A percentile compares a stretch with the other conserved stretches of the same genome.
Conservation (phyloP, 2,888 invertebrate species). For the Emesis russula region DNA sequence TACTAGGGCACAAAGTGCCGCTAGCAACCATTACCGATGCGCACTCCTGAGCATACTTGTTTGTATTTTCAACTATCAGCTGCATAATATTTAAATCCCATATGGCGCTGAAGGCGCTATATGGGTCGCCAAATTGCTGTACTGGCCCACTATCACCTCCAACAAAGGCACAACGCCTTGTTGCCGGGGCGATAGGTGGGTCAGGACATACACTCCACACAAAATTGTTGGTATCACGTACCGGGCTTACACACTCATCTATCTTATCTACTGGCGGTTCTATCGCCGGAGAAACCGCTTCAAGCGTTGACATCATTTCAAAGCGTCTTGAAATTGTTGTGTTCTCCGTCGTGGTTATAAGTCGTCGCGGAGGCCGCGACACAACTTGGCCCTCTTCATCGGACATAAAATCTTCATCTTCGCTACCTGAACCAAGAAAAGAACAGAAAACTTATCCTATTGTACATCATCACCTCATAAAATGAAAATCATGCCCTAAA, state of each 20-base stretch:
- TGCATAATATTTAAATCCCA: conserved; percentile 88
- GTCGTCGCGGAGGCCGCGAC: not conserved
- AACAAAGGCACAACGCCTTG: conserved; percentile 1
- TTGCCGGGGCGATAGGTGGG: conserved; percentile 1
- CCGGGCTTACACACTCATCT: conserved; percentile 1
- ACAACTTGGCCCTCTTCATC: not conserved
- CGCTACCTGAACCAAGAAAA: not conserved
- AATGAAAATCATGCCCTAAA: not conserved
- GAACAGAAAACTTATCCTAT: not conserved
- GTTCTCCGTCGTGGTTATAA: conserved; percentile 1
- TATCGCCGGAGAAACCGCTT: not conserved
- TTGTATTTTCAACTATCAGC: conserved; percentile 81
- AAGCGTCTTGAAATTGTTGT: not conserved
- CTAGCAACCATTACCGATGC: conserved; percentile 44
- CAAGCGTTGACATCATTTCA: not conserved
- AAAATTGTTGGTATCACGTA: conserved; percentile 1
- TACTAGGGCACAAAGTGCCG: conserved; percentile 39
- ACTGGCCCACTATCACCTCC: conserved; percentile 1
- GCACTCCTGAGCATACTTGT: conserved; percentile 86
- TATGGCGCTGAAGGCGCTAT: conserved; percentile 55
- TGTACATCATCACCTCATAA: not conserved
- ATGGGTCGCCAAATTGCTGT: conserved; percentile 5
- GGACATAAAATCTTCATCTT: not conserved
- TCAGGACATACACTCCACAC: conserved; percentile 1
- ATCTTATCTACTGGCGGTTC: not conserved